Conservation (phyloP, 2,888 invertebrate species). For the Zygothrica quintamaculata region DNA sequence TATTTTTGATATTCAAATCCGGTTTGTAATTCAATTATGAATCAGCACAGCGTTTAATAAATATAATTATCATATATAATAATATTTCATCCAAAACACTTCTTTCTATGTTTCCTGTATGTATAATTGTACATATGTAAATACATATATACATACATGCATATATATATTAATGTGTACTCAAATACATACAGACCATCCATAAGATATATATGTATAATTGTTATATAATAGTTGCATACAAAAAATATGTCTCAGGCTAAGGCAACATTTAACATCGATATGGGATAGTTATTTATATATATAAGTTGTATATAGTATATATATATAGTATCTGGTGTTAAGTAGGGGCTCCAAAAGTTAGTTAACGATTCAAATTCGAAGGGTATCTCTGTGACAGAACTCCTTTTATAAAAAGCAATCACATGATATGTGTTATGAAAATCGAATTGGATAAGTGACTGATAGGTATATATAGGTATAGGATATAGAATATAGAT, state of each 20-base stretch:
- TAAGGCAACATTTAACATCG: conserved; percentile 84
- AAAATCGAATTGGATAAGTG: conserved; percentile 15
- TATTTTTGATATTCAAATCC: conserved; percentile 46
- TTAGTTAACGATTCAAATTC: conserved; percentile 8
- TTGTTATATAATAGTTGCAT: conserved; percentile 54
- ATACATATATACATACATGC: conserved; percentile 2
- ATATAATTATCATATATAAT: too few species aligned
- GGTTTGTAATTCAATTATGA: conserved; percentile 55
- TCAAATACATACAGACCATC: conserved; percentile 19
- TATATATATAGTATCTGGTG: not conserved
- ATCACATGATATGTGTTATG: conserved; percentile 29
- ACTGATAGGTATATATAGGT: not conserved
- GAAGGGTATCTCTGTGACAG: conserved; percentile 35
- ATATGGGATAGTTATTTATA: conserved; percentile 77
- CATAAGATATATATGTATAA: conserved; percentile 26
- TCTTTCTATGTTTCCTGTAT: conserved; percentile 56
- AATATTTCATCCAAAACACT: conserved; percentile 78
- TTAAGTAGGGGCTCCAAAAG: not conserved
- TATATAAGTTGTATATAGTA: conserved; percentile 1
- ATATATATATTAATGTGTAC: conserved; percentile 4
- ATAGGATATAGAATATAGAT: not conserved
- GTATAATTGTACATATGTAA: conserved; percentile 7
- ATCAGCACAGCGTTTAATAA: conserved; percentile 55
- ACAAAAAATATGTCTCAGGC: conserved; percentile 77
- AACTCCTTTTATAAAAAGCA: conserved; percentile 15